Conservation (phyloP, 2,113 vertebrate species). For the Hydrolagus affinis region DNA sequence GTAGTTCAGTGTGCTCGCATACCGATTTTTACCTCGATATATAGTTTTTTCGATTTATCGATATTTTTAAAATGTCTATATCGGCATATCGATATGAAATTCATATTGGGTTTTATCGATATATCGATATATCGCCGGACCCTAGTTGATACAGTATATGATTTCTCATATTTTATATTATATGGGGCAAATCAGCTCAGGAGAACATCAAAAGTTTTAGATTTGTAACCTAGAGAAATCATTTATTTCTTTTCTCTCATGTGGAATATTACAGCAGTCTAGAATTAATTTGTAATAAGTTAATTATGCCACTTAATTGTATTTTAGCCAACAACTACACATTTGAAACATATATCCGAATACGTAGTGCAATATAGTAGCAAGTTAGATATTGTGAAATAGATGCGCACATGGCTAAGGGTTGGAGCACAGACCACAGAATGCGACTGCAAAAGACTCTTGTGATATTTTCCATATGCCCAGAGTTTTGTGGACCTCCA, state of each 20-base stretch:
- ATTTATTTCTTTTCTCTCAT: background rate
- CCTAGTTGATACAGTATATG: no score
- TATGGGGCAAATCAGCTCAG: no score
- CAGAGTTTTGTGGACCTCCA: background rate
- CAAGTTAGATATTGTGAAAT: background rate
- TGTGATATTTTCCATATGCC: conserved; percentile 36
- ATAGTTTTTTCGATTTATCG: no score
- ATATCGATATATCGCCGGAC: no score
- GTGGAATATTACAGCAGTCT: background rate
- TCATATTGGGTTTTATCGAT: no score
- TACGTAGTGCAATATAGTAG: background rate
- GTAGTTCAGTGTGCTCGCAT: no score
- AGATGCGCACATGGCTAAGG: no score
- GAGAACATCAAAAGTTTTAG: no score
- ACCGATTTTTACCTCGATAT: no score
- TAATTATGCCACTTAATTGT: background rate
- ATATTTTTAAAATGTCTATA: no score
- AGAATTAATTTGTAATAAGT: background rate
- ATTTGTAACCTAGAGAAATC: background rate
- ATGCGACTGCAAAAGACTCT: background rate
- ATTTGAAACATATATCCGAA: background rate
- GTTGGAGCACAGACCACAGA: background rate
- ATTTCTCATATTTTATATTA: no score
- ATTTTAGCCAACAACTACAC: background rate
- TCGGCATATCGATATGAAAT: no score